Conservation (phyloP, 1,140 invertebrate species). For the Drosophila orosa region DNA sequence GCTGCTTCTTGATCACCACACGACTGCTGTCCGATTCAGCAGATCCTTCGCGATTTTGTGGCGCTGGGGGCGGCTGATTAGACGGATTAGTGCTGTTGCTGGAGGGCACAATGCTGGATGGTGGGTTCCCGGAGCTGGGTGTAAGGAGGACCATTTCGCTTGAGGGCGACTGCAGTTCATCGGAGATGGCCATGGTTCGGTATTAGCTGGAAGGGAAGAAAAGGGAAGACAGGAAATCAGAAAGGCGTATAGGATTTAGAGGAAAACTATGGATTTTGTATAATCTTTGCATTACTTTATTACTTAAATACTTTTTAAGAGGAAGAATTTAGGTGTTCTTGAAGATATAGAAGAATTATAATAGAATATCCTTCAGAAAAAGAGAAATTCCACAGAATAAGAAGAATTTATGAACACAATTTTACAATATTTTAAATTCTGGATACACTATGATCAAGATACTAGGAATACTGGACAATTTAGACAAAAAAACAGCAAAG, state of each 20-base stretch:
- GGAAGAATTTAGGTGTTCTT: too few species aligned
- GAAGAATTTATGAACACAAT: too few species aligned
- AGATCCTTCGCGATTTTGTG: constrained; percentile 60
- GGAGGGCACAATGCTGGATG: constrained; percentile 33
- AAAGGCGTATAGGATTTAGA: background rate
- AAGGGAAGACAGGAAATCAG: background rate
- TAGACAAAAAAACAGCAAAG: too few species aligned
- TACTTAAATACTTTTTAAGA: too few species aligned
- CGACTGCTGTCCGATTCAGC: constrained; percentile 73
- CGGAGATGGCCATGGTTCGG: constrained; percentile 50
- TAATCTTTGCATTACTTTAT: too few species aligned
- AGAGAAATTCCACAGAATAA: too few species aligned
- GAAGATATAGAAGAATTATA: too few species aligned
- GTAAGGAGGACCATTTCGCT: constrained; percentile 82
- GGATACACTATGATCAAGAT: too few species aligned
- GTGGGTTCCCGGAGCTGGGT: constrained; percentile 60
- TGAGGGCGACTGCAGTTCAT: constrained; percentile 77
- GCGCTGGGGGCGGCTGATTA: constrained; percentile 8
- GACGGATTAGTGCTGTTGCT: background rate
- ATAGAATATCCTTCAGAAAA: too few species aligned
- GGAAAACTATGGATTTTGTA: background rate
- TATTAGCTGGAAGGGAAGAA: background rate
- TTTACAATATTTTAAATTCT: too few species aligned
- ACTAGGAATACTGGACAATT: too few species aligned
- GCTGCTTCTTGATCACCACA: constrained; percentile 91